Percentiles rank a stretch among this genome's conserved stretches.
Conservation (phyloP, 2,113 vertebrate species). For the Hyperopisus bebe region DNA sequence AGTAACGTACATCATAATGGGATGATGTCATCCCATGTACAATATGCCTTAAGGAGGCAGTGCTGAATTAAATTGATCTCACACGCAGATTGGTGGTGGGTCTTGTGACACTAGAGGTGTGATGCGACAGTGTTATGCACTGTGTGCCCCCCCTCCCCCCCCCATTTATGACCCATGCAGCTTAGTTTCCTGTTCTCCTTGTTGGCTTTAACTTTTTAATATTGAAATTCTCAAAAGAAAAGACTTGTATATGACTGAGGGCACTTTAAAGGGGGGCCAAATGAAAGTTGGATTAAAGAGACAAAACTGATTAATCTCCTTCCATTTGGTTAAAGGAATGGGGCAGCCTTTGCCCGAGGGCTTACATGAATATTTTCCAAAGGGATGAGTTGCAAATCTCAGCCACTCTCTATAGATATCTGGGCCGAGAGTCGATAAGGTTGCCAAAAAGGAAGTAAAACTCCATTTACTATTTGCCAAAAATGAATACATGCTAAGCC, state of each 20-base stretch:
- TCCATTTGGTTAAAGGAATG: constrained; percentile 46
- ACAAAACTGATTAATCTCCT: constrained; percentile 23
- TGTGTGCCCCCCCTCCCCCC: background rate
- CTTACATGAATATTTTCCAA: constrained; percentile 2
- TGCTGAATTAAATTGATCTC: background rate
- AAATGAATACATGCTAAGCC: background rate
- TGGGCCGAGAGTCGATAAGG: background rate
- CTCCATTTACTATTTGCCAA: background rate
- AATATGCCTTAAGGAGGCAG: background rate
- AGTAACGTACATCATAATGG: background rate
- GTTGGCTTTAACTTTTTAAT: constrained; percentile 37
- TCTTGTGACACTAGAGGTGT: background rate
- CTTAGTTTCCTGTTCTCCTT: constrained; percentile 26
- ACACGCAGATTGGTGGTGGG: background rate
- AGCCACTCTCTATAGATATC: background rate
- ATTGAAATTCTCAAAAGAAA: constrained; percentile 38
- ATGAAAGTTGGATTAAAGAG: constrained; percentile 44
- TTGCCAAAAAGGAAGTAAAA: background rate
- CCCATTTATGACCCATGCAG: background rate
- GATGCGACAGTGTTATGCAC: background rate
- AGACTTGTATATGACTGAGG: constrained; percentile 43
- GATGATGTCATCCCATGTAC: background rate
- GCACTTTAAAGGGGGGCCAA: constrained; percentile 40
- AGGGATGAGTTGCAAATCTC: background rate
- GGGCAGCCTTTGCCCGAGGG: constrained; percentile 38